phyloP scores from a whole-genome alignment of 2,113 vertebrate genomes.

The Muscicapa adusta region DNA sequence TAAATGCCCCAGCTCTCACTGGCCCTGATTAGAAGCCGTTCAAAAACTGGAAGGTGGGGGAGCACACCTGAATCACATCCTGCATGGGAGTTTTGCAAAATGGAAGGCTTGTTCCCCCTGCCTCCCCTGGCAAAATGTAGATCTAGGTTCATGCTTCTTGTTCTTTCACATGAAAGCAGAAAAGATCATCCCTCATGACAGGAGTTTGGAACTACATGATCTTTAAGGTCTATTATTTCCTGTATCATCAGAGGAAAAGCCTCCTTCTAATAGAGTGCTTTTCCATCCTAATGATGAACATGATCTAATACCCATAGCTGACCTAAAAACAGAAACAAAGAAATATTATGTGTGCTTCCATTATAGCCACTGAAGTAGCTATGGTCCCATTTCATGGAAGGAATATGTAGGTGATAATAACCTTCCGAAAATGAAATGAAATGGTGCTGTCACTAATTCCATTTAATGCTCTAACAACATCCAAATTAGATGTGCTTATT shows the following conservation, averaged over 20 bases:
- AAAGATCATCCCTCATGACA: background rate
- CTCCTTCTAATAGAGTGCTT: background rate
- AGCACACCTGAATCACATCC: background rate
- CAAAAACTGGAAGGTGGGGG: background rate
- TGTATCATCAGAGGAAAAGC: background rate
- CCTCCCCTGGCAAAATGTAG: background rate
- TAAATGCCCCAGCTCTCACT: background rate
- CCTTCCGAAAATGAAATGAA: conserved; percentile 49
- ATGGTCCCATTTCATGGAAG: conserved; percentile 41
- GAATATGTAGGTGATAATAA: conserved; percentile 46
- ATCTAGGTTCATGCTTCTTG: background rate
- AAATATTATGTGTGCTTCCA: background rate
- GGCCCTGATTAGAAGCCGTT: background rate
- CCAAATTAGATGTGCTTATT: conserved; percentile 56
- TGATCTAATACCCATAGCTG: background rate
- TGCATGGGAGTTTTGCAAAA: background rate
- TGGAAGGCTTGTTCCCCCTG: background rate
- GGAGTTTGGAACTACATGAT: background rate
- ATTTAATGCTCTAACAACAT: conserved; percentile 60
- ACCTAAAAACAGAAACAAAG: conserved; percentile 50
- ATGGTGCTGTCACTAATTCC: conserved; percentile 57
- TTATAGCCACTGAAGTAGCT: conserved; percentile 33
- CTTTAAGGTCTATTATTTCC: background rate
- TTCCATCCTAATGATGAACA: background rate
- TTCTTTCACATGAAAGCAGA: background rate